Evolutionary conservation across 2,113 vertebrate species (phyloP), one percentile per base, ranked within the genome.

Genomic region (Odobenus rosmarus): DNA sequence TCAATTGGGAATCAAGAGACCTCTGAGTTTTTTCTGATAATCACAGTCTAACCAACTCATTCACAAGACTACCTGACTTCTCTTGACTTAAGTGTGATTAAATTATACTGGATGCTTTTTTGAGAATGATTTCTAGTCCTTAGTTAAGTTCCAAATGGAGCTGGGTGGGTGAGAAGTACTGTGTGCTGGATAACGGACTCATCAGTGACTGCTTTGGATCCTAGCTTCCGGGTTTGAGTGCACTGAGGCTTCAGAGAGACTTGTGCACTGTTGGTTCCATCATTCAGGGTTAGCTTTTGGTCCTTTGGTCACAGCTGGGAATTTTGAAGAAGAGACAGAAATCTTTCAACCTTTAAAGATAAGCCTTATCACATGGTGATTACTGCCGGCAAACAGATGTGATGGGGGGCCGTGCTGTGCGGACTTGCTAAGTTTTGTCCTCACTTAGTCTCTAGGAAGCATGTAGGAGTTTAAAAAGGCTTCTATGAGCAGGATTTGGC

Each of bases 261-360:
- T 57, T 77, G 76, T 53, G 46, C 95, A 51, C 77, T 93, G 1
- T 76, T 93, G 77, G 51, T 92, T 90, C 55, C 51, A 59, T 28
- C 18, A 16, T 79, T 46, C 88, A 80, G 95, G 55, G 86, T 96
- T 91, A 86, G 67, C 53, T 96, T 89, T 96, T 84, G 62, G 64
- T 89, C 57, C 53, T 81, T 67, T 93, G 61, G 26, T 74, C 82
- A 57, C 57, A 86, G 51, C 77, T 87, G 74, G 80, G 76, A 95
- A 92, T 97, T 93, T 82, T 85, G 87, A 95, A 97, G 64, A 97
- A 77, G 67, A 89, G 88, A 89, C 46, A 57, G n/a, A 79, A 90
- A 85, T 97, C 85, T 96, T 77, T 83, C 85, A 79, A 24, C 64
- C 92, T 97, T 92, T 95, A 88, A 93, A 97, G 94, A 97, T 94